Evolutionary conservation across 1,140 invertebrate species (phyloP), one percentile per base, ranked within the genome.

Genomic region (Chironomus tepperi): DNA sequence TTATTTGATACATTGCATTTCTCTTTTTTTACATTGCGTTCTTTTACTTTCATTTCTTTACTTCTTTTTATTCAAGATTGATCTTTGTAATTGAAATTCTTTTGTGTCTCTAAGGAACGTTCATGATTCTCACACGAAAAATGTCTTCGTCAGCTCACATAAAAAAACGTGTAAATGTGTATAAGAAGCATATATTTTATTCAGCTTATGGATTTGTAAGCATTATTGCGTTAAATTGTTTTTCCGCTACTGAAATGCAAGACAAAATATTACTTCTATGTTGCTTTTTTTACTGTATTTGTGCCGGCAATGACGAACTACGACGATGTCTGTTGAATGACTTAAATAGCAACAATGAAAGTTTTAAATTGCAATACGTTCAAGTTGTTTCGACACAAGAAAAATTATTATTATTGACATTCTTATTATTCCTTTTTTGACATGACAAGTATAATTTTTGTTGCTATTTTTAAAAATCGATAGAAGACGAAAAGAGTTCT

Each of bases 161-260:
- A 34, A 34, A n/a, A n/a, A n/a, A 34, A 34, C 24, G 24, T 34
- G 24, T 34, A 34, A 34, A 34, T 34, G 24, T 34, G 24, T 34
- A 34, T 5, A 34, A 34, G 24, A 34, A 34, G 24, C 5, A 34
- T 34, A 34, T 34, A 34, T 34, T 34, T 34, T 34, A 34, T 34
- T 34, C 24, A 34, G 5, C 47, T 57, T 57, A 57, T 57, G 47
- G 12, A 57, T 57, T 57, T 57, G 8, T 57, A 12, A 57, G 47
- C 47, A 57, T 57, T 57, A 57, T 57, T 57, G 47, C 47, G 47
- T 57, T 57, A 57, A 15, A 57, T 57, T 57, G 47, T 57, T 57
- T 34, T 57, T 57, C 47, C 8, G 47, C 12, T 57, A 57, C 5
- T 57, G 47, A 57, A 57, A 57, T n/a, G 12, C 12, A 57, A 57